These are phyloP conservation scores for Calcarius ornatus DNA, from an alignment of 2,113 vertebrate genomes.

Conservation along the genomic window DNA sequence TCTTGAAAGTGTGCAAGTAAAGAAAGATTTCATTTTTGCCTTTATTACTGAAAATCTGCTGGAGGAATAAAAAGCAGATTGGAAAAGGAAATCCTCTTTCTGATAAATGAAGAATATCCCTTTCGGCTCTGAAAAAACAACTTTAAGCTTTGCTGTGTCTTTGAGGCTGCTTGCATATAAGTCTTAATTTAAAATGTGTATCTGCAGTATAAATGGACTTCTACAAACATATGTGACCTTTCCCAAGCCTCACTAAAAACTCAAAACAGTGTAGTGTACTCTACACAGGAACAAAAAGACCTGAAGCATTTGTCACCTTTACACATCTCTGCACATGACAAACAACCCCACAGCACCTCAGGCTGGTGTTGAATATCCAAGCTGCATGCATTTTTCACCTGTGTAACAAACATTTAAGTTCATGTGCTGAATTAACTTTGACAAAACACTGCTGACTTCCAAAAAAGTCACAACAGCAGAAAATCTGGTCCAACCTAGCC, in stretches of 20 bases:
- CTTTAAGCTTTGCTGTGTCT: background rate
- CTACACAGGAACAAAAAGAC: background rate
- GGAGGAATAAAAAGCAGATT: background rate
- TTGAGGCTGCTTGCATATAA: background rate
- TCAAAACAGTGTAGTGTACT: background rate
- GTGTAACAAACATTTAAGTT: background rate
- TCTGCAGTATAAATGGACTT: background rate
- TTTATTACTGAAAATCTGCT: background rate
- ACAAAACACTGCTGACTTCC: background rate
- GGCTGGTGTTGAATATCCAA: background rate
- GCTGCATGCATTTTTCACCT: background rate
- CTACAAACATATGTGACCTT: background rate
- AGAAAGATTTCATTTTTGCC: background rate
- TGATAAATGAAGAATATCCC: background rate
- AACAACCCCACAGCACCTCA: background rate
- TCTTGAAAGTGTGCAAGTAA: background rate
- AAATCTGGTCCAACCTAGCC: background rate
- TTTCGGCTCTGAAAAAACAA: background rate
- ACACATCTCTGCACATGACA: background rate
- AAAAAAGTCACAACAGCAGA: background rate
- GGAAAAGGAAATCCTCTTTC: conserved; percentile 15
- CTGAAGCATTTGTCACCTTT: background rate
- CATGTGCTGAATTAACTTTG: background rate
- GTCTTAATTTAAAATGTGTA: background rate
- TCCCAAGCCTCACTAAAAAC: background rate